These are phyloP conservation scores for Acronicta aceris DNA, from an alignment of 2,888 invertebrate species.

Conservation along the genomic window DNA sequence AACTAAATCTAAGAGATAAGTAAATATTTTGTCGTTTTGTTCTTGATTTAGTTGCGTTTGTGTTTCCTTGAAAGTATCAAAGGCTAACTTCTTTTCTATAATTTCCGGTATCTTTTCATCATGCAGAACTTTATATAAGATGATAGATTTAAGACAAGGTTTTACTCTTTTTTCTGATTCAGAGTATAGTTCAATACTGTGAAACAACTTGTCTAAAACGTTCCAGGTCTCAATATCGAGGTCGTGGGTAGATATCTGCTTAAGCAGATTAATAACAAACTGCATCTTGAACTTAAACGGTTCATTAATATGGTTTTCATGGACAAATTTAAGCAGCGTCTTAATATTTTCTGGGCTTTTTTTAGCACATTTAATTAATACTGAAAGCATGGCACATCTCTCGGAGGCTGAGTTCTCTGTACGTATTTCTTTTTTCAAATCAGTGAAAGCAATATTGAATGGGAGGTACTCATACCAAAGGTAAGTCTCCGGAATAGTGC, in stretches of 20 bases:
- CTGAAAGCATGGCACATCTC: conserved; percentile 67
- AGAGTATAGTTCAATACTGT: conserved; percentile 76
- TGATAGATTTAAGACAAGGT: conserved; percentile 67
- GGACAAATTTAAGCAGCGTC: conserved; percentile 68
- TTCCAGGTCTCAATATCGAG: conserved; percentile 71
- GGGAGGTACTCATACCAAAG: conserved; percentile 74
- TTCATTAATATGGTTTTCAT: conserved; percentile 77
- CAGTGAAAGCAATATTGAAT: conserved; percentile 69
- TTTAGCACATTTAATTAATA: conserved; percentile 69
- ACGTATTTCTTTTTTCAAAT: conserved; percentile 70
- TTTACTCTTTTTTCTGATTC: conserved; percentile 72
- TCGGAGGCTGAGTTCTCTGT: conserved; percentile 67
- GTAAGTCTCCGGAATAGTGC: conserved; percentile 48
- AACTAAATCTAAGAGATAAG: conserved; percentile 63
- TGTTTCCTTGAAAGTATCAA: conserved; percentile 62
- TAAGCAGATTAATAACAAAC: conserved; percentile 69
- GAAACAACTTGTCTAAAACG: conserved; percentile 72
- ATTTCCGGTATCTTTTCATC: conserved; percentile 68
- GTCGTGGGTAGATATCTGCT: conserved; percentile 59
- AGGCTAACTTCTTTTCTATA: conserved; percentile 70
- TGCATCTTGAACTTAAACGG: conserved; percentile 72
- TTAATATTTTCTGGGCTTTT: conserved; percentile 64
- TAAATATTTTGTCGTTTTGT: conserved; percentile 69
- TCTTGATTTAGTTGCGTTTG: conserved; percentile 60
- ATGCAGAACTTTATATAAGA: conserved; percentile 70